Conservation (phyloP, 2,888 invertebrate genomes). For the Sinopyrophorus schimmeli region DNA sequence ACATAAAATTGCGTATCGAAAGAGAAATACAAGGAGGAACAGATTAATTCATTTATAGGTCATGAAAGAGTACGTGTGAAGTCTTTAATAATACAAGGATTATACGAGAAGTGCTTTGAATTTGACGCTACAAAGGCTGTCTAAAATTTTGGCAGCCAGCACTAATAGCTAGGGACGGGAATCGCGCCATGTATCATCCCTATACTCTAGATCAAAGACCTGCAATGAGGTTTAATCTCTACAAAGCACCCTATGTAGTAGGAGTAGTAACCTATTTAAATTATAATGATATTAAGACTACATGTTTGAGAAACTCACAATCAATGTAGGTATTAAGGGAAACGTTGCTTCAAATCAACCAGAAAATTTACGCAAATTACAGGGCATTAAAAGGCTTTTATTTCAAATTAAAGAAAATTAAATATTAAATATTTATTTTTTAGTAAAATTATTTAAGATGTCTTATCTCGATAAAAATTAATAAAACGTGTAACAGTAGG, state of each 20-base stretch:
- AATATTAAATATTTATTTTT: too few relatives aligned
- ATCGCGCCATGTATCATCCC: conserved; percentile 29
- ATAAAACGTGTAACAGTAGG: too few relatives aligned
- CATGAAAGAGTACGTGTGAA: conserved; percentile 9
- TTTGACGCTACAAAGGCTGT: conserved; percentile 26
- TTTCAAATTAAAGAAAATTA: too few relatives aligned
- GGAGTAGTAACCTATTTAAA: conserved; percentile 28
- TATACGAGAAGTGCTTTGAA: conserved; percentile 21
- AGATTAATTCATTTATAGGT: conserved; percentile 5
- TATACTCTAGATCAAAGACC: conserved; percentile 29
- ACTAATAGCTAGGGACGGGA: conserved; percentile 27
- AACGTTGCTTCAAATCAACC: conserved; percentile 11
- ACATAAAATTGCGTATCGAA: too few relatives aligned
- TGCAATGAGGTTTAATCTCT: conserved; percentile 31
- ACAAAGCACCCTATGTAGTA: conserved; percentile 27
- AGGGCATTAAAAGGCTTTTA: too few relatives aligned
- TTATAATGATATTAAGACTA: conserved; percentile 28
- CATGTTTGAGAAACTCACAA: conserved; percentile 23
- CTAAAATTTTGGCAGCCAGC: conserved; percentile 28
- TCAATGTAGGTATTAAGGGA: conserved; percentile 18
- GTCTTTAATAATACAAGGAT: conserved; percentile 17
- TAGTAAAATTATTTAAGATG: too few relatives aligned
- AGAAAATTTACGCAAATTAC: conserved; percentile 11
- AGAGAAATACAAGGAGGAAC: too few relatives aligned
- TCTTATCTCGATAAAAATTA: too few relatives aligned